Percentiles rank a stretch among this genome's conserved stretches.
Conservation (phyloP, 2,797 vertebrate species). For the Eulemur rubriventer region DNA sequence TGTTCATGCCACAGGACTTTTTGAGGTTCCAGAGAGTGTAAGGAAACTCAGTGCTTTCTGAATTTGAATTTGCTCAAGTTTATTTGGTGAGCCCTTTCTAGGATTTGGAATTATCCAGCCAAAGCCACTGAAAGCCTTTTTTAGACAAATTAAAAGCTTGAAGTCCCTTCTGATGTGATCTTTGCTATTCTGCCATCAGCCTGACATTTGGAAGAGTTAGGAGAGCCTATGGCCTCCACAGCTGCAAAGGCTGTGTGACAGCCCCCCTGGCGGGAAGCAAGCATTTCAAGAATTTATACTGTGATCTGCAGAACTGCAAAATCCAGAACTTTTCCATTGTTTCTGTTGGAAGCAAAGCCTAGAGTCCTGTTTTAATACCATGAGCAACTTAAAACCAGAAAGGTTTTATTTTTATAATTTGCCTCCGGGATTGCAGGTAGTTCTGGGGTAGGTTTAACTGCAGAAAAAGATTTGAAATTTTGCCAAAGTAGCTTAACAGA, state of each 20-base stretch:
- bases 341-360: slow-evolving; percentile 63
- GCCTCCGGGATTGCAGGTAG: slow-evolving; percentile 28
- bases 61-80: slow-evolving; percentile 19
- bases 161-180: background rate
- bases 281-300: slow-evolving; percentile 58
- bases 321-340: slow-evolving; percentile 54
- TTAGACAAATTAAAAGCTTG: background rate
- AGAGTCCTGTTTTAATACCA: slow-evolving; percentile 36
- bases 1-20: background rate
- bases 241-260: background rate
- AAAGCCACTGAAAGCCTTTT: slow-evolving; percentile 7
- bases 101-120: slow-evolving; percentile 10
- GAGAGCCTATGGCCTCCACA: background rate
- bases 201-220: background rate
- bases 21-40: background rate
- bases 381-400: slow-evolving; percentile 31
- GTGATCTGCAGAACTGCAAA: background rate
- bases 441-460: slow-evolving; percentile 8
- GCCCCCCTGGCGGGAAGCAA: background rate
- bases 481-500: background rate
- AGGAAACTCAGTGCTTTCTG: slow-evolving; percentile 24
- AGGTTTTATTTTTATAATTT: slow-evolving; percentile 57
- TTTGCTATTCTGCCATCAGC: background rate
- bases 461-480: slow-evolving; percentile 31
- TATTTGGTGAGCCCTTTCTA: background rate